Evolutionary conservation across 2,888 invertebrate genomes (phyloP).

Genomic region (Erebia ligea): DNA sequence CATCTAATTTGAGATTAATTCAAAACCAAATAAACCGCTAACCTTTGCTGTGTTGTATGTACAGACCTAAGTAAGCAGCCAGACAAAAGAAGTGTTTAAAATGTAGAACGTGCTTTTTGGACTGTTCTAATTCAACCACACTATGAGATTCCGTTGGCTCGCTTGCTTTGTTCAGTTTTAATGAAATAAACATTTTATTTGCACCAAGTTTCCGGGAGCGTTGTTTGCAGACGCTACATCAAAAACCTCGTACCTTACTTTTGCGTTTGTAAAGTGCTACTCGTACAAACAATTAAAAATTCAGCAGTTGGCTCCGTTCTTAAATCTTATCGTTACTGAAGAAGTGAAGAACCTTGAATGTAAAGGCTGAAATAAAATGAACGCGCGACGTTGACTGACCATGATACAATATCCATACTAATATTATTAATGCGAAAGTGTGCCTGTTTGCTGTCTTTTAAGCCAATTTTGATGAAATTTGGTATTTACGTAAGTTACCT

Average conservation of each 20-base stretch:
- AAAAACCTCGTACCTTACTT: constrained; percentile 7
- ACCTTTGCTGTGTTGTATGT: no score
- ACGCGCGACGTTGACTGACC: no score
- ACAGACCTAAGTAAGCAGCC: background rate
- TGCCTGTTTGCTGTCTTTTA: no score
- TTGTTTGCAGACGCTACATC: constrained; percentile 23
- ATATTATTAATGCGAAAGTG: no score
- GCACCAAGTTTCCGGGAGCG: constrained; percentile 31
- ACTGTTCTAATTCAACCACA: constrained; percentile 25
- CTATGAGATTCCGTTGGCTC: constrained; percentile 26
- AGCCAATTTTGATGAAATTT: no score
- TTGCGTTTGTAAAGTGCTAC: background rate
- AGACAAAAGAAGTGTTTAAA: background rate
- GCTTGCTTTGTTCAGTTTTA: constrained; percentile 41
- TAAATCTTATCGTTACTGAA: background rate
- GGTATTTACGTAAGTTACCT: no score
- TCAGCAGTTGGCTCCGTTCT: background rate
- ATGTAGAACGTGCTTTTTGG: constrained; percentile 16
- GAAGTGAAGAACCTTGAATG: background rate
- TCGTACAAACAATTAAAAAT: background rate
- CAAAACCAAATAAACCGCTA: no score
- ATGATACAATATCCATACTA: no score
- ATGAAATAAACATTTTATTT: constrained; percentile 39
- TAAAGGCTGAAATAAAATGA: no score
- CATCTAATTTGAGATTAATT: no score